phyloP scores from a whole-genome alignment of 2,797 vertebrate species.

The Enteromius anoplus region DNA sequence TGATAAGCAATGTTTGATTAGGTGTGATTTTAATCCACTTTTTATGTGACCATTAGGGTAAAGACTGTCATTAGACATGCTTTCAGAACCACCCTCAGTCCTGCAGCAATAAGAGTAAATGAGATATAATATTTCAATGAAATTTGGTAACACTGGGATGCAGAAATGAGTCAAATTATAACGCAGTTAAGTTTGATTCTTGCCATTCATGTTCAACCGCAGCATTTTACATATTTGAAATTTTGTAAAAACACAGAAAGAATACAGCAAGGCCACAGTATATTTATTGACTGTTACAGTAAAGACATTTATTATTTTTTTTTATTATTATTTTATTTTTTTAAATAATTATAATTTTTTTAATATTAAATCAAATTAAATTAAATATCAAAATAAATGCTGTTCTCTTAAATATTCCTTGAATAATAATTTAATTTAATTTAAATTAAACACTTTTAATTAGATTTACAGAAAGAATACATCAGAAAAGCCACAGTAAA shows the following conservation, averaged over 20 bases:
- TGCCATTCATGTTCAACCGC: not conserved
- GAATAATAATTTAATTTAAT: too few relatives aligned
- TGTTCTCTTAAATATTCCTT: too few relatives aligned
- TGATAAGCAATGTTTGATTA: slow-evolving; percentile 8
- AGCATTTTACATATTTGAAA: not conserved
- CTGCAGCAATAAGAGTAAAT: not conserved
- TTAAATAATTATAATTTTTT: too few relatives aligned
- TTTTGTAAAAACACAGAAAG: too few relatives aligned
- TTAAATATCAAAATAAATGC: too few relatives aligned
- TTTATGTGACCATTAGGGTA: not conserved
- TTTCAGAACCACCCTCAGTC: not conserved
- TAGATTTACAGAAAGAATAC: not conserved
- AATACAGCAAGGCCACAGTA: not conserved
- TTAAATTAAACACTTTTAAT: not conserved
- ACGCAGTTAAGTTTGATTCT: not conserved
- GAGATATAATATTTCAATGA: not conserved
- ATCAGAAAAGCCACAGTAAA: not conserved
- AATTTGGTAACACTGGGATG: too few relatives aligned
- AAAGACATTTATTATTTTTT: not conserved
- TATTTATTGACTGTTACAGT: not conserved
- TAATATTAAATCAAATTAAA: too few relatives aligned
- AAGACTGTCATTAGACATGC: not conserved
- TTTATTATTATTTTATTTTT: too few relatives aligned
- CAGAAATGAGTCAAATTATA: not conserved
- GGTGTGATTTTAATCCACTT: not conserved